These are phyloP conservation scores for Smittia aterrima DNA, from an alignment of 2,888 invertebrate genomes.

Conservation along the genomic window DNA sequence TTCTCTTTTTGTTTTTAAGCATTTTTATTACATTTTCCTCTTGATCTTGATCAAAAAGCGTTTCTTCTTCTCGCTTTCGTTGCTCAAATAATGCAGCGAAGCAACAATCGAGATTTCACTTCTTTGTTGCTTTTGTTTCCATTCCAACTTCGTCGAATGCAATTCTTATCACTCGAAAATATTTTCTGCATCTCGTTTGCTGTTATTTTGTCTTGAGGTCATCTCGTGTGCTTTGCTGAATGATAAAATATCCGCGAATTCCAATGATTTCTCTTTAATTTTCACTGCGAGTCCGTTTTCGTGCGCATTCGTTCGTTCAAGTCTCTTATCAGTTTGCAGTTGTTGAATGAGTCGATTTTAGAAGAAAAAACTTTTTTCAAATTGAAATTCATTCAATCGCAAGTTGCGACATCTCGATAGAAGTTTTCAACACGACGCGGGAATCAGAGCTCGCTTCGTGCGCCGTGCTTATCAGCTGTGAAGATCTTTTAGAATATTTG, in stretches of 20 bases:
- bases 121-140: slow-evolving; percentile 11
- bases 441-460: not conserved
- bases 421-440: not conserved
- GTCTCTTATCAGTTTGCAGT: slow-evolving; percentile 19
- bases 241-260: slow-evolving; percentile 22
- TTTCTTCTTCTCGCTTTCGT: not conserved
- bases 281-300: not conserved
- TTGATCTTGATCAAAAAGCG: not conserved
- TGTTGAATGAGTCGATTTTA: not conserved
- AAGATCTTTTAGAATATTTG: slow-evolving; percentile 8
- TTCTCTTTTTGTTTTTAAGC: slow-evolving; percentile 34
- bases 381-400: no score
- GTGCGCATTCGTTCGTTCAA: slow-evolving; percentile 17
- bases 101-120: slow-evolving; percentile 22
- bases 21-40: slow-evolving; percentile 34
- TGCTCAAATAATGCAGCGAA: not conserved
- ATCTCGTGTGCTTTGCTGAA: slow-evolving; percentile 27
- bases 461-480: not conserved
- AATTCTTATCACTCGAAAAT: slow-evolving; percentile 24
- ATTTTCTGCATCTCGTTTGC: slow-evolving; percentile 19
- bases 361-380: no score
- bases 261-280: slow-evolving; percentile 23
- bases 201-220: slow-evolving; percentile 37
- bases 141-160: slow-evolving; percentile 15
- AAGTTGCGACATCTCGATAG: no score